phyloP scores from a whole-genome alignment of 2,113 vertebrate genomes.

The Dolichotis patagonum region DNA sequence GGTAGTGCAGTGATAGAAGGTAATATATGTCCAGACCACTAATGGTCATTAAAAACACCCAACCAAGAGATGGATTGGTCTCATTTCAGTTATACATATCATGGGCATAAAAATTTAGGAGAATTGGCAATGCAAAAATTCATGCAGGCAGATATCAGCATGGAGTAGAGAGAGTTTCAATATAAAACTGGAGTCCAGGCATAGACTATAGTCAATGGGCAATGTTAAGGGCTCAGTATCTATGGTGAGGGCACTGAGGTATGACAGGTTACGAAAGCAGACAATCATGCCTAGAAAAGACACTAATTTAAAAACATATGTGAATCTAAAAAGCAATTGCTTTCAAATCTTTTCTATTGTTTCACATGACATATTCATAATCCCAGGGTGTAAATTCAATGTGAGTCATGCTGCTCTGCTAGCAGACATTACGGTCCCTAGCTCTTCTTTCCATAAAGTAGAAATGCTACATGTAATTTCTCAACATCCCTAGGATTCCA shows the following conservation, averaged over 20 bases:
- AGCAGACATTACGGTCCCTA: not conserved
- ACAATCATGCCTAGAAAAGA: not conserved
- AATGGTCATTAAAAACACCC: not conserved
- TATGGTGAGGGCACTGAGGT: not conserved
- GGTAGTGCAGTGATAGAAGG: not conserved
- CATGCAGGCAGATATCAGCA: not conserved
- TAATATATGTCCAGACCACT: not conserved
- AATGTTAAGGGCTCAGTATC: not conserved
- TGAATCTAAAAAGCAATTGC: not conserved
- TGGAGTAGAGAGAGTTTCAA: not conserved
- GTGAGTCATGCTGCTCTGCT: not conserved
- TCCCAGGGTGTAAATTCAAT: not conserved
- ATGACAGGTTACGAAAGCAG: not conserved
- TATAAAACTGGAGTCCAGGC: not conserved
- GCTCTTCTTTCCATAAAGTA: not conserved
- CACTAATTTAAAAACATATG: not conserved
- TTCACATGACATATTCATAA: not conserved
- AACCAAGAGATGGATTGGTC: not conserved
- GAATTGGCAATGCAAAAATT: not conserved
- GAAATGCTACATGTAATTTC: not conserved
- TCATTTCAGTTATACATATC: not conserved
- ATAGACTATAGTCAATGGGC: not conserved
- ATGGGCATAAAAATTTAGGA: not conserved
- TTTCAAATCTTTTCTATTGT: not conserved
- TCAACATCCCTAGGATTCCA: not conserved